These are phyloP conservation scores for Chrysopilus asiliformis DNA, from an alignment of 2,888 invertebrate species.

Conservation along the genomic window DNA sequence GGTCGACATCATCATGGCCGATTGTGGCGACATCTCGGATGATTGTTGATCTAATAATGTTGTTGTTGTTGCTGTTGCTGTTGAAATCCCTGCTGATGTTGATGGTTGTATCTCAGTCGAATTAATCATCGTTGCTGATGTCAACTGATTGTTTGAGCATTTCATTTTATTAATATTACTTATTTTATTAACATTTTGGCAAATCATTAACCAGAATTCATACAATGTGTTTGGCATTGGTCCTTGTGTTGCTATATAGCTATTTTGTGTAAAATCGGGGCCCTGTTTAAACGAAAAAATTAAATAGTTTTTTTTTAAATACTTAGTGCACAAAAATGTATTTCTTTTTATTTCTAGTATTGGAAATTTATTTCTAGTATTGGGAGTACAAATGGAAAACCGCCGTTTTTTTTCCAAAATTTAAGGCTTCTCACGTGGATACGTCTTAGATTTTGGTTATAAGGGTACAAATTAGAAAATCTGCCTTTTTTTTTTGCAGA, in stretches of 20 bases:
- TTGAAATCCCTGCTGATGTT: not conserved
- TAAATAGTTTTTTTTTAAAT: not conserved
- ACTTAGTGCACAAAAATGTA: not conserved
- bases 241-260: conserved; percentile 87
- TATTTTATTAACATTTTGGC: conserved; percentile 37
- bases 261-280: conserved; percentile 72
- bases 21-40: not conserved
- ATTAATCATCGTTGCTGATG: conserved; percentile 19
- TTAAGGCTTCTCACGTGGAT: too few species aligned
- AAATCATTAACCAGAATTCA: conserved; percentile 85
- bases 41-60: too few species aligned
- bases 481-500: too few species aligned
- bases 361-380: too few species aligned
- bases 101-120: too few species aligned
- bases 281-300: conserved; percentile 45
- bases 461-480: too few species aligned
- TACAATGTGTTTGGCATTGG: conserved; percentile 78
- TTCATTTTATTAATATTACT: not conserved
- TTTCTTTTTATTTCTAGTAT: too few species aligned
- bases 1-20: not conserved
- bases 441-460: too few species aligned
- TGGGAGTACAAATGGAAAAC: too few species aligned
- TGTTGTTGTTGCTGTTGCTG: not conserved
- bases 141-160: not conserved
- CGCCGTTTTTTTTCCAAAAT: too few species aligned